phyloP scores from a whole-genome alignment of 1,140 invertebrate genomes.

The Bombus picipes region DNA sequence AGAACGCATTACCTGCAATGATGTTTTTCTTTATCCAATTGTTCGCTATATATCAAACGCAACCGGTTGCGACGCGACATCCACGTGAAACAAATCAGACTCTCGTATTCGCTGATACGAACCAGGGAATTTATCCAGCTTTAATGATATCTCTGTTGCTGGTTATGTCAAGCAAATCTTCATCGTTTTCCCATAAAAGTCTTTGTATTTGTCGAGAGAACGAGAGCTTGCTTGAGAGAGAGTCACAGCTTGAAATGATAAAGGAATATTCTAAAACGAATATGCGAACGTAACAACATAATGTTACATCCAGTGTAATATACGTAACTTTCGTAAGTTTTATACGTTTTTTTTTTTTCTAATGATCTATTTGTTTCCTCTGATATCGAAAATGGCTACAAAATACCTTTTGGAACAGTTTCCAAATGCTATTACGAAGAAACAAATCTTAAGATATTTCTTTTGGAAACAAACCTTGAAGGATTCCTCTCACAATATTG shows the following conservation, averaged over 20 bases:
- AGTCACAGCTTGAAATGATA: neutral
- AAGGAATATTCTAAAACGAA: slow-evolving; percentile 13
- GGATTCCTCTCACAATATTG: too few relatives aligned
- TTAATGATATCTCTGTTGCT: slow-evolving; percentile 13
- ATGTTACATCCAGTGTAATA: neutral
- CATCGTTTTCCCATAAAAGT: neutral
- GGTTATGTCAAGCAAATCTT: neutral
- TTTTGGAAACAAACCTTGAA: too few relatives aligned
- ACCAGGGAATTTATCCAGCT: slow-evolving; percentile 6
- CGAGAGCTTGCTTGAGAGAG: too few relatives aligned
- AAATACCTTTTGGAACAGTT: too few relatives aligned
- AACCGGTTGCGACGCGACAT: slow-evolving; percentile 7
- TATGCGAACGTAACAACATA: neutral
- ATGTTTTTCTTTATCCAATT: neutral
- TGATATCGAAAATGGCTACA: too few relatives aligned
- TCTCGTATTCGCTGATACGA: neutral
- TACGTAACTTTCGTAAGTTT: too few relatives aligned
- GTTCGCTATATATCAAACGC: slow-evolving; percentile 16
- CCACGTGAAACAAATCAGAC: slow-evolving; percentile 32
- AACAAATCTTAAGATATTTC: too few relatives aligned
- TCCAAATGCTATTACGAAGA: too few relatives aligned
- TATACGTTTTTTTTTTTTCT: neutral
- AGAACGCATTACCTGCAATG: neutral
- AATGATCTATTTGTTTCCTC: neutral
- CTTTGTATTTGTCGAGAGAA: neutral